Evolutionary conservation across 2,888 invertebrate genomes (phyloP).

Genomic region (Lasioglossum figueresi): DNA sequence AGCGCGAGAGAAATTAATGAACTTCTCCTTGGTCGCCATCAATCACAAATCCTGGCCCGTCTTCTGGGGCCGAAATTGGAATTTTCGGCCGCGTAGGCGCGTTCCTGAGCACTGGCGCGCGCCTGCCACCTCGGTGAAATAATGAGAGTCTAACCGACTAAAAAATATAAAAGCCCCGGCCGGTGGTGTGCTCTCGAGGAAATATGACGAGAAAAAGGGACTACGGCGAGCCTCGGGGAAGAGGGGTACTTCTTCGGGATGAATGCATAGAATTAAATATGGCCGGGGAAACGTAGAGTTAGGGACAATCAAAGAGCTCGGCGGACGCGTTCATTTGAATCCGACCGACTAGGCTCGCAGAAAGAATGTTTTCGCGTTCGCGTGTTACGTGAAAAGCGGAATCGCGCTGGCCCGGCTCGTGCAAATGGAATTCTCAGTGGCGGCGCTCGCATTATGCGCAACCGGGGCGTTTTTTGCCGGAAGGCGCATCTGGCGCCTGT

Average conservation of each 20-base stretch:
- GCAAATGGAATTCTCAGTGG: conserved; percentile 51
- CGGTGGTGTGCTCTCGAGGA: not conserved
- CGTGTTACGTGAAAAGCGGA: conserved; percentile 39
- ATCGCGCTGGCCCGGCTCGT: conserved; percentile 21
- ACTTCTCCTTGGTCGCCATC: not conserved
- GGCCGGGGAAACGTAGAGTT: conserved; percentile 8
- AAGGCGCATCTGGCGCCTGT: conserved; percentile 56
- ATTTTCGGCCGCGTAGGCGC: conserved; percentile 12
- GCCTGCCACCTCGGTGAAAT: not conserved
- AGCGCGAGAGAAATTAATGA: conserved; percentile 9
- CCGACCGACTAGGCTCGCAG: not conserved
- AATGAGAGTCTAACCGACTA: conserved; percentile 1
- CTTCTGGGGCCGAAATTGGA: conserved; percentile 12
- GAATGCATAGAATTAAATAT: conserved; percentile 37
- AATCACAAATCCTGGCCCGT: not conserved
- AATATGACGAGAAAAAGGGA: not conserved
- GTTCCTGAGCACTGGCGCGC: not conserved
- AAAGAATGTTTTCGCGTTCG: conserved; percentile 39
- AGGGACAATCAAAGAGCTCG: conserved; percentile 24
- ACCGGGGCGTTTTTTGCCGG: conserved; percentile 40
- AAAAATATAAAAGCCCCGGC: not conserved
- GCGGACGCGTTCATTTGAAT: conserved; percentile 26
- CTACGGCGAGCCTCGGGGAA: not conserved
- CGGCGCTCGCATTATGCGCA: conserved; percentile 56
- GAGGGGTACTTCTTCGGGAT: not conserved